phyloP scores from a whole-genome alignment of 2,113 vertebrate species.

The Ibidorhyncha struthersii region DNA sequence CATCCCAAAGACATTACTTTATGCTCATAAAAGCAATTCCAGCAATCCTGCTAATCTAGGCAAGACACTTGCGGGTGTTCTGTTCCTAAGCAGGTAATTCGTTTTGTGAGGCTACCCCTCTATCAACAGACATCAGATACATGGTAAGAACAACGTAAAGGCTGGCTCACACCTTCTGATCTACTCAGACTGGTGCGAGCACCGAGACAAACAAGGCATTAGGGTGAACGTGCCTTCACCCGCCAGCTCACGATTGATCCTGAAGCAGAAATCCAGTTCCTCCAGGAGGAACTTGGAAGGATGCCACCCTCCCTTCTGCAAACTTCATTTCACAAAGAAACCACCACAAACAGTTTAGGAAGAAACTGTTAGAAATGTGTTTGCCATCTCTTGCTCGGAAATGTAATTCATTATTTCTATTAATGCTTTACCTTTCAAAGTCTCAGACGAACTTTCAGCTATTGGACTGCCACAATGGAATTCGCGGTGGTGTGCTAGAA shows the following conservation, averaged over 20 bases:
- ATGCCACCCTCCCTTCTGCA: neutral
- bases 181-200: neutral
- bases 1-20: neutral
- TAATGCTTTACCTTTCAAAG: neutral
- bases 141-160: neutral
- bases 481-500: neutral
- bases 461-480: neutral
- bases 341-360: neutral
- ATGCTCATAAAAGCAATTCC: neutral
- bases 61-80: neutral
- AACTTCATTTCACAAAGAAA: neutral
- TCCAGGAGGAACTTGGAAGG: neutral
- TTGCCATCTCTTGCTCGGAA: neutral
- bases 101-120: neutral
- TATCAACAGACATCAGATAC: neutral
- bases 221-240: neutral
- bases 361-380: neutral
- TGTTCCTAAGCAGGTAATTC: neutral
- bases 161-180: neutral
- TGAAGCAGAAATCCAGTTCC: neutral
- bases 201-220: rapidly evolving
- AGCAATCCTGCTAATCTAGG: neutral
- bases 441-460: neutral
- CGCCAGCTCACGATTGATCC: neutral
- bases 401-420: neutral